Conservation (phyloP, 2,888 invertebrate species). For the Melikaiella ostensackeni region DNA sequence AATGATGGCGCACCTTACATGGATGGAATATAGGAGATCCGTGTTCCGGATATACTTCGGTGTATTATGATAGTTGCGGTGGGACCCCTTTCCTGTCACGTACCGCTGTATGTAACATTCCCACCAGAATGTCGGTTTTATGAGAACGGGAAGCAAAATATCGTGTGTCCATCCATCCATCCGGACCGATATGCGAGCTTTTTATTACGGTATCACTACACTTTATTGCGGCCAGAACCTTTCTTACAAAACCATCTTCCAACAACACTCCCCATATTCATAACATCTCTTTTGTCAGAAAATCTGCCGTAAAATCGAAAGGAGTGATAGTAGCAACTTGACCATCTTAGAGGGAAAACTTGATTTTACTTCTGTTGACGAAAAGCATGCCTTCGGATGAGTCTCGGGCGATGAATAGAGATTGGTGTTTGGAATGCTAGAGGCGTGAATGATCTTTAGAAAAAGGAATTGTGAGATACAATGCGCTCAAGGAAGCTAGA, state of each 20-base stretch:
- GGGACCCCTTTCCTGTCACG: constrained; percentile 72
- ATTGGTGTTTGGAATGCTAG: too few relatives aligned
- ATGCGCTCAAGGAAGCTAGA: too few relatives aligned
- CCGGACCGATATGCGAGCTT: constrained; percentile 38
- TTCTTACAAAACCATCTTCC: neutral
- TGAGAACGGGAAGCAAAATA: constrained; percentile 72
- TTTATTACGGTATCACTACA: constrained; percentile 35
- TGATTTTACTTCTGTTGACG: too few relatives aligned
- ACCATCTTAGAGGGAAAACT: too few relatives aligned
- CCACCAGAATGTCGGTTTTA: constrained; percentile 70
- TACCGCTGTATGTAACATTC: constrained; percentile 59
- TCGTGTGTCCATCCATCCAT: constrained; percentile 65
- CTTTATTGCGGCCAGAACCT: constrained; percentile 24
- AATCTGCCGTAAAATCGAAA: neutral
- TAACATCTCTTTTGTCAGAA: neutral
- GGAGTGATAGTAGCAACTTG: too few relatives aligned
- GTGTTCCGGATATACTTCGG: constrained; percentile 66
- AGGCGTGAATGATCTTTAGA: too few relatives aligned
- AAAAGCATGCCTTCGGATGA: too few relatives aligned
- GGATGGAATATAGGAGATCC: constrained; percentile 58
- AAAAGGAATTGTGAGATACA: too few relatives aligned
- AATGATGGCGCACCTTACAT: constrained; percentile 58
- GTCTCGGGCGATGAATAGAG: too few relatives aligned
- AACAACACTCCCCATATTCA: neutral
- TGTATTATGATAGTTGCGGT: constrained; percentile 73